Percentiles rank a stretch among this genome's conserved stretches.
Evolutionary conservation across 1,140 invertebrate genomes (phyloP).

Genomic region (Leucophenga varia): DNA sequence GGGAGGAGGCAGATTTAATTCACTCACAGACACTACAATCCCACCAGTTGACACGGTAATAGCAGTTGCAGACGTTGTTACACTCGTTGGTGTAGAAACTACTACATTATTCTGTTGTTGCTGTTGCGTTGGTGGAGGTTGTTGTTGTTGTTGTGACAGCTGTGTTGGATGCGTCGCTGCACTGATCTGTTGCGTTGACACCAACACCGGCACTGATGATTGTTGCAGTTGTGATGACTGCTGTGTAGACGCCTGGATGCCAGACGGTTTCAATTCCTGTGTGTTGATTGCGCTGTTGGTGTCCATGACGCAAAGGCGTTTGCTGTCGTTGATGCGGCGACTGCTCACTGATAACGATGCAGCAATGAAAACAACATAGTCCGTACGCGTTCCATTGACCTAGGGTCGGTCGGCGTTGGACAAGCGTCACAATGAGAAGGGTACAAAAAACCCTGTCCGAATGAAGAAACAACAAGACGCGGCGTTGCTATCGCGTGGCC

Average conservation of each 20-base stretch:
- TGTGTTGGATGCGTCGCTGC: background rate
- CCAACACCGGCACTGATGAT: background rate
- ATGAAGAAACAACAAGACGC: too few species aligned
- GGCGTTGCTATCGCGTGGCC: too few species aligned
- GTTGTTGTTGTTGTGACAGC: slow-evolving; percentile 2
- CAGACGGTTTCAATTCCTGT: too few species aligned
- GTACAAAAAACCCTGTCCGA: too few species aligned
- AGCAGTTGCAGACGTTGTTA: too few species aligned
- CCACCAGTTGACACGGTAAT: too few species aligned
- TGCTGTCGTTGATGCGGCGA: slow-evolving; percentile 2
- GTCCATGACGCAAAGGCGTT: slow-evolving; percentile 17
- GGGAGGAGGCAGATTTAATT: slow-evolving; percentile 31
- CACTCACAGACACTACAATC: background rate
- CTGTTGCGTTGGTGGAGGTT: slow-evolving; percentile 10
- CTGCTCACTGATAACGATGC: slow-evolving; percentile 14
- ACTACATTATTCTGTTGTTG: too few species aligned
- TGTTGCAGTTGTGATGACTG: slow-evolving; percentile 11
- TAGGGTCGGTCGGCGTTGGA: too few species aligned
- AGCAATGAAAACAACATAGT: slow-evolving; percentile 12
- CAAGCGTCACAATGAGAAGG: too few species aligned
- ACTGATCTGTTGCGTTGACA: too few species aligned
- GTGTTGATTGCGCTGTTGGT: slow-evolving; percentile 28
- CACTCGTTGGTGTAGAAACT: too few species aligned
- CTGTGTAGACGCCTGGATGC: slow-evolving; percentile 11
- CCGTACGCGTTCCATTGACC: slow-evolving; percentile 7